Evolutionary conservation across 2,113 vertebrate genomes (phyloP).

Genomic region (Notothenia coriiceps): DNA sequence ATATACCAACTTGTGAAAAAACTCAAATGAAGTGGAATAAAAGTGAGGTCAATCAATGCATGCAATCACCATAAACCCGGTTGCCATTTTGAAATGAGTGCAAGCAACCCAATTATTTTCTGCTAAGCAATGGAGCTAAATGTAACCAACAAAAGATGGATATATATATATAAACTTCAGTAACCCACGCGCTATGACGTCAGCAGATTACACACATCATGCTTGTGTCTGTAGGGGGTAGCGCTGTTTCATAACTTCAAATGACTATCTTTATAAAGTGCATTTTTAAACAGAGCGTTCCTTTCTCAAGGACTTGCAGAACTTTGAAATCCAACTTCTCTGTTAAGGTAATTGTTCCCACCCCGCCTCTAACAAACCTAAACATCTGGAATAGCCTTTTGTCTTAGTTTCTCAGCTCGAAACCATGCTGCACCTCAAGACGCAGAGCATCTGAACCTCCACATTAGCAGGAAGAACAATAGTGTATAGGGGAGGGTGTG

Average conservation of each 20-base stretch:
- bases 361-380: constrained; percentile 10
- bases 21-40: no score
- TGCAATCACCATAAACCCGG: no score
- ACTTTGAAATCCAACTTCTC: constrained; percentile 14
- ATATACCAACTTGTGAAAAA: no score
- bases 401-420: constrained; percentile 23
- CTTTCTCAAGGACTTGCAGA: constrained; percentile 26
- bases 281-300: background rate
- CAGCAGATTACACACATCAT: background rate
- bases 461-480: constrained; percentile 82
- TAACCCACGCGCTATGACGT: background rate
- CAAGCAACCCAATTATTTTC: no score
- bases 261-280: background rate
- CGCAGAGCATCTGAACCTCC: constrained; percentile 68
- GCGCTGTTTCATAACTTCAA: background rate
- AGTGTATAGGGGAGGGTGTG: constrained; percentile 76
- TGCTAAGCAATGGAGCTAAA: no score
- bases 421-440: constrained; percentile 26
- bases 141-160: no score
- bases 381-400: constrained; percentile 38
- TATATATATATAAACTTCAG: background rate
- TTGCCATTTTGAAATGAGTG: no score
- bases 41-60: no score
- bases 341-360: constrained; percentile 13
- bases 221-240: background rate